These are phyloP conservation scores for Drosophila meridionalis DNA, from an alignment of 2,888 invertebrate species.

Conservation along the genomic window DNA sequence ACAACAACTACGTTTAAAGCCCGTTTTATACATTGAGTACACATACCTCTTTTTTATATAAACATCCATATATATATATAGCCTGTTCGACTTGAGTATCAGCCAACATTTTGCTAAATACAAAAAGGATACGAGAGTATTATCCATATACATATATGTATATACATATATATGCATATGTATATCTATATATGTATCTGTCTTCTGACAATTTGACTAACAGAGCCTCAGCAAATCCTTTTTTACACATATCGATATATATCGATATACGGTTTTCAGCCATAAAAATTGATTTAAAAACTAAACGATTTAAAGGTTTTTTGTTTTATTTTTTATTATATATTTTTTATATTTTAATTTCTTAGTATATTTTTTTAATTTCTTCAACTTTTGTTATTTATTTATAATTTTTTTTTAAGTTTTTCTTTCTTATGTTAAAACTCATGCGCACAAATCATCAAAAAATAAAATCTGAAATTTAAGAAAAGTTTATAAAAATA, in stretches of 20 bases:
- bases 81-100: constrained; percentile 38
- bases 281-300: constrained; percentile 82
- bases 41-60: constrained; percentile 3
- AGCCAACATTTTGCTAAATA: constrained; percentile 30
- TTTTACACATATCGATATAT: constrained; percentile 5
- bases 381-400: constrained; percentile 9
- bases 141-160: constrained; percentile 11
- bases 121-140: constrained; percentile 39
- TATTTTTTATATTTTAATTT: constrained; percentile 33
- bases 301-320: constrained; percentile 82
- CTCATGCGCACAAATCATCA: constrained; percentile 83
- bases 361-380: constrained; percentile 21
- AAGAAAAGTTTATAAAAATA: constrained; percentile 23
- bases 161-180: constrained; percentile 17
- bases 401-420: constrained; percentile 21
- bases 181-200: constrained; percentile 2
- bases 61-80: not conserved
- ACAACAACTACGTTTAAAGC: constrained; percentile 33
- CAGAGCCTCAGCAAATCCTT: constrained; percentile 17
- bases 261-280: constrained; percentile 37
- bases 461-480: constrained; percentile 11
- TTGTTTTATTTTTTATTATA: constrained; percentile 35
- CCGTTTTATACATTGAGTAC: constrained; percentile 29
- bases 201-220: constrained; percentile 45
- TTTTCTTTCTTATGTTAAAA: constrained; percentile 48